Conservation (phyloP, 2,113 vertebrate species). For the Brachyistius frenatus region DNA sequence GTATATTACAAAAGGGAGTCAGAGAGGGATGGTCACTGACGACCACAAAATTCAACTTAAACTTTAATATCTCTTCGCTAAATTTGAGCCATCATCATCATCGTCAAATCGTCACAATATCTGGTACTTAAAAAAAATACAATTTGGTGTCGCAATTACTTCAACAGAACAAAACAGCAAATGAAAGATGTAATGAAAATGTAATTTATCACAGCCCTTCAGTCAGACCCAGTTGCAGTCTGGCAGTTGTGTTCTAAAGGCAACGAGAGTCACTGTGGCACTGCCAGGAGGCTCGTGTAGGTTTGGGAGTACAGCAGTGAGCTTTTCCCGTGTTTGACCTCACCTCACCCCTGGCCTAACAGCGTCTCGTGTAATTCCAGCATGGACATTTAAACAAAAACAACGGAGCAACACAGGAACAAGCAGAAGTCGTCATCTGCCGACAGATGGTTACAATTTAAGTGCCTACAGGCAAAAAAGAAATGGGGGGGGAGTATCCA, state of each 20-base stretch:
- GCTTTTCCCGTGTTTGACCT: constrained; percentile 51
- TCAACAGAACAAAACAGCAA: too few species aligned
- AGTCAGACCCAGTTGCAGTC: constrained; percentile 20
- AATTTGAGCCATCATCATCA: too few species aligned
- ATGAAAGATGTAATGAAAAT: too few species aligned
- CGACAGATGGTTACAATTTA: constrained; percentile 79
- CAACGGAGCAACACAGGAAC: constrained; percentile 45
- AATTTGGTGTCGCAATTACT: too few species aligned
- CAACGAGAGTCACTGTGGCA: constrained; percentile 17
- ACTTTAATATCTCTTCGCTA: too few species aligned
- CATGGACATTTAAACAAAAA: constrained; percentile 65
- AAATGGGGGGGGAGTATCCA: constrained; percentile 56
- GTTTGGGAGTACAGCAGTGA: constrained; percentile 4
- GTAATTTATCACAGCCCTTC: neutral
- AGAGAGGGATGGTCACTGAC: too few species aligned
- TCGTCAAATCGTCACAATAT: too few species aligned
- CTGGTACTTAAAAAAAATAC: too few species aligned
- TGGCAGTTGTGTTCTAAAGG: constrained; percentile 34
- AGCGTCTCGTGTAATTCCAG: constrained; percentile 61
- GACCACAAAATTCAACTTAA: too few species aligned
- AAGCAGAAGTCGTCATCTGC: constrained; percentile 42
- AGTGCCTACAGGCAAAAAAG: constrained; percentile 53
- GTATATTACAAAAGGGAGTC: neutral
- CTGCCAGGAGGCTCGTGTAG: neutral
- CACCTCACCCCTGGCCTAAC: constrained; percentile 56